Conservation (phyloP, 2,797 vertebrate genomes). For the Anisognathus igniventris region DNA sequence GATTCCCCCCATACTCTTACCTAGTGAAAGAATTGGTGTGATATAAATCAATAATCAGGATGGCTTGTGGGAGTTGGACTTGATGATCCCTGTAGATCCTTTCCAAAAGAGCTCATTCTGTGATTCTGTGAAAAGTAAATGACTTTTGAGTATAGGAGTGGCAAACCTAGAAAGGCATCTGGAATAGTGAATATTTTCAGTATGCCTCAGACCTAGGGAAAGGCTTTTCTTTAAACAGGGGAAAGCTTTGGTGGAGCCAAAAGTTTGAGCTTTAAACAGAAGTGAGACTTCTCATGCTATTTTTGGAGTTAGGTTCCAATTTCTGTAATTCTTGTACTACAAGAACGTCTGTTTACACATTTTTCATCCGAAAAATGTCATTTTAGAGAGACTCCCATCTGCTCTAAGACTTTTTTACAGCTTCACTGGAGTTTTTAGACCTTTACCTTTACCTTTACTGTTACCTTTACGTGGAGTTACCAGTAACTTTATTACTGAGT, state of each 20-base stretch:
- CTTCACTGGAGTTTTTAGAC: too few relatives aligned
- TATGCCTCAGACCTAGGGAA: neutral
- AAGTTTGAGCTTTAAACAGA: neutral
- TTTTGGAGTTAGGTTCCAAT: neutral
- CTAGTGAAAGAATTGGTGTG: neutral
- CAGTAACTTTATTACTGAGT: neutral
- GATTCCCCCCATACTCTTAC: neutral
- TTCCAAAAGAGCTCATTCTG: neutral
- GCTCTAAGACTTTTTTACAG: neutral
- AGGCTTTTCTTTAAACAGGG: neutral
- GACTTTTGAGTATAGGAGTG: neutral
- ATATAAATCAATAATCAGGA: neutral
- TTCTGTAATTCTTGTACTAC: neutral
- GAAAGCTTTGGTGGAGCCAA: neutral
- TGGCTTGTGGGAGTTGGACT: neutral
- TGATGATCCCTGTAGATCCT: accelerated
- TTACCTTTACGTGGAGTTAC: neutral
- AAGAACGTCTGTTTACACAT: accelerated
- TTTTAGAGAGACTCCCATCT: neutral
- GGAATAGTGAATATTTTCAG: neutral
- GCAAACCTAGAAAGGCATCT: neutral
- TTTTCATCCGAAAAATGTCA: neutral
- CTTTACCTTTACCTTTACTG: too few relatives aligned
- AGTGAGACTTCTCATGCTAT: neutral
- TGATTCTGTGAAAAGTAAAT: neutral